Percentiles rank a stretch among this genome's conserved stretches.
Evolutionary conservation across 1,140 invertebrate genomes (phyloP).

Genomic region (Ceratina australensis): DNA sequence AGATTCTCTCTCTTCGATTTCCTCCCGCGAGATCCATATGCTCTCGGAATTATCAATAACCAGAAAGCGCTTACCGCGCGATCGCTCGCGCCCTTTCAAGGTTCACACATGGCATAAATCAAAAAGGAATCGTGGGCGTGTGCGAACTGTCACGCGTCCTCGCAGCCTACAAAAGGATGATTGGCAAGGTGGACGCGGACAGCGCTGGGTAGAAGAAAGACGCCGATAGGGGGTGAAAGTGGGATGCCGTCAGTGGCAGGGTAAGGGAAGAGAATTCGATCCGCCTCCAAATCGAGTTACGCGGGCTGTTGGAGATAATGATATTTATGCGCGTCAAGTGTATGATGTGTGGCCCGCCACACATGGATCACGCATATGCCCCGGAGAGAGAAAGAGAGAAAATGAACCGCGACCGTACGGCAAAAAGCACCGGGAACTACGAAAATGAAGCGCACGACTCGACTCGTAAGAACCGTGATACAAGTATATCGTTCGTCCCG

Average conservation of each 20-base stretch:
- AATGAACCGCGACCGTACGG: constrained; percentile 10
- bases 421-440: constrained; percentile 48
- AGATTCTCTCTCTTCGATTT: no score
- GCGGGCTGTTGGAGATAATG: constrained; percentile 66
- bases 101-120: constrained; percentile 6
- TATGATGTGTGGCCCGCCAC: constrained; percentile 57
- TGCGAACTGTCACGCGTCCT: constrained; percentile 1
- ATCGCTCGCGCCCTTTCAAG: not conserved
- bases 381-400: not conserved
- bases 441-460: constrained; percentile 25
- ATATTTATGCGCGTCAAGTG: constrained; percentile 68
- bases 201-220: not conserved
- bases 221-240: not conserved
- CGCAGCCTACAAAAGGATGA: constrained; percentile 12
- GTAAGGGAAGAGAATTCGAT: constrained; percentile 43
- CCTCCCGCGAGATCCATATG: no score
- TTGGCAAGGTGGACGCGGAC: constrained; percentile 12
- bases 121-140: constrained; percentile 19
- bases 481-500: not conserved
- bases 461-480: constrained; percentile 40
- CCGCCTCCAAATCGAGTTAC: constrained; percentile 63
- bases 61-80: not conserved
- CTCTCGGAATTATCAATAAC: not conserved
- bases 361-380: constrained; percentile 52
- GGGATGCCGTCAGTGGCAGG: not conserved